A percentile compares a stretch with the other conserved stretches of the same genome.
Evolutionary conservation across 2,113 vertebrate genomes (phyloP).

Genomic region (Macaca nemestrina): DNA sequence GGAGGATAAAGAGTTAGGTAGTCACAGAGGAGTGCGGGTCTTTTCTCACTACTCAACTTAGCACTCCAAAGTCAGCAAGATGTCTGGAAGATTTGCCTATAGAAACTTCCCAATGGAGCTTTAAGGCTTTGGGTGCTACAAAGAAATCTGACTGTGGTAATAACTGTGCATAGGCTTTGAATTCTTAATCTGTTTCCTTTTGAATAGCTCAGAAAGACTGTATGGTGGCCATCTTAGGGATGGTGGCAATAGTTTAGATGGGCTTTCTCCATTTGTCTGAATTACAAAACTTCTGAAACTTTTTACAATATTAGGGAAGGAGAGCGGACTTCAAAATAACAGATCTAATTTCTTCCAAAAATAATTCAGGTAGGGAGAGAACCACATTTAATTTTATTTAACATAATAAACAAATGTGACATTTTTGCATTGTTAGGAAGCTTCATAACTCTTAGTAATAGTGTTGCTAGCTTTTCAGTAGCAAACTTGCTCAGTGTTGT

Average conservation of each 20-base stretch:
- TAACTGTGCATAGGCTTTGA: too few relatives aligned
- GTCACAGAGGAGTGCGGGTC: accelerated
- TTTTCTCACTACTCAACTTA: too few relatives aligned
- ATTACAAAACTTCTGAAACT: neutral
- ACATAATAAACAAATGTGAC: neutral
- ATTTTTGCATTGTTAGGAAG: neutral
- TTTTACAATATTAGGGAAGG: neutral
- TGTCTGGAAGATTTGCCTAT: too few relatives aligned
- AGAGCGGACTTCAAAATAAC: neutral
- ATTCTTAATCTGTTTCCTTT: neutral
- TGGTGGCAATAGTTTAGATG: accelerated
- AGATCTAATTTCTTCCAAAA: neutral
- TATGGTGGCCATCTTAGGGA: too few relatives aligned
- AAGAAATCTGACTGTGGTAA: neutral
- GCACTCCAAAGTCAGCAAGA: accelerated
- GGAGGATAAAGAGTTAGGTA: accelerated
- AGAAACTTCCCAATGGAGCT: neutral
- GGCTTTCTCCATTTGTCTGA: neutral
- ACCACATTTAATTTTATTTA: neutral
- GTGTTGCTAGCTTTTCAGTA: neutral
- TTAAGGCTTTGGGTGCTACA: neutral
- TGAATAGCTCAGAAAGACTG: neutral
- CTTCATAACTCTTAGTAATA: neutral
- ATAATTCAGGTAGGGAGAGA: neutral
- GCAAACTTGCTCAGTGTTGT: neutral